phyloP scores from a whole-genome alignment of 2,113 vertebrate genomes.

The Camelus dromedarius region DNA sequence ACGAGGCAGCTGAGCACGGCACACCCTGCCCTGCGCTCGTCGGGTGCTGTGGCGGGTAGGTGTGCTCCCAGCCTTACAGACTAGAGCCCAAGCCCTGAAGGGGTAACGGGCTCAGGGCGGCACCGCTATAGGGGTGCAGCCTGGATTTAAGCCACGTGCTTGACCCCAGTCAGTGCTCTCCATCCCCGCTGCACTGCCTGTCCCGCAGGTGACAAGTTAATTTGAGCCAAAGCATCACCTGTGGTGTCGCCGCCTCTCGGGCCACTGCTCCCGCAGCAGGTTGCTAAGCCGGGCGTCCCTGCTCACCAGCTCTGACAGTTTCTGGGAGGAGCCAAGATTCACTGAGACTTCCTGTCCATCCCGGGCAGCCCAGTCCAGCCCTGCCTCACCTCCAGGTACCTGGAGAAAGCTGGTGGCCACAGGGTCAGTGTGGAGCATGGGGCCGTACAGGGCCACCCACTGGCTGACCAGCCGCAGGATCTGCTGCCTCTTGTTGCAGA shows the following conservation, averaged over 20 bases:
- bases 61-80: not conserved
- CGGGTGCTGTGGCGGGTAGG: rapidly evolving
- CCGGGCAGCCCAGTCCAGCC: rapidly evolving
- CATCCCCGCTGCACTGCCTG: rapidly evolving
- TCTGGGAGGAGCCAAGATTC: slow-evolving; percentile 83
- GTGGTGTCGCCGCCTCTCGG: slow-evolving; percentile 90
- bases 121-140: rapidly evolving
- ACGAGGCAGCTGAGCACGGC: not conserved
- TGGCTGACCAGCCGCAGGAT: slow-evolving; percentile 93
- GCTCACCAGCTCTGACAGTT: slow-evolving; percentile 90
- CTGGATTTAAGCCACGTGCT: not conserved
- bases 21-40: not conserved
- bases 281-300: slow-evolving; percentile 88
- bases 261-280: slow-evolving; percentile 91
- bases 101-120: rapidly evolving
- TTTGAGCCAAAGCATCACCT: slow-evolving; percentile 83
- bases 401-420: slow-evolving; percentile 91
- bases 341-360: rapidly evolving
- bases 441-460: slow-evolving; percentile 94
- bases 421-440: slow-evolving; percentile 91
- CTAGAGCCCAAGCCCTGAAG: not conserved
- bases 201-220: rapidly evolving
- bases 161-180: rapidly evolving
- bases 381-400: slow-evolving; percentile 82
- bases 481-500: slow-evolving; percentile 92